A percentile compares a stretch with the other conserved stretches of the same genome.
Evolutionary conservation across 2,888 invertebrate species (phyloP).

Genomic region (Arctia plantaginis): DNA sequence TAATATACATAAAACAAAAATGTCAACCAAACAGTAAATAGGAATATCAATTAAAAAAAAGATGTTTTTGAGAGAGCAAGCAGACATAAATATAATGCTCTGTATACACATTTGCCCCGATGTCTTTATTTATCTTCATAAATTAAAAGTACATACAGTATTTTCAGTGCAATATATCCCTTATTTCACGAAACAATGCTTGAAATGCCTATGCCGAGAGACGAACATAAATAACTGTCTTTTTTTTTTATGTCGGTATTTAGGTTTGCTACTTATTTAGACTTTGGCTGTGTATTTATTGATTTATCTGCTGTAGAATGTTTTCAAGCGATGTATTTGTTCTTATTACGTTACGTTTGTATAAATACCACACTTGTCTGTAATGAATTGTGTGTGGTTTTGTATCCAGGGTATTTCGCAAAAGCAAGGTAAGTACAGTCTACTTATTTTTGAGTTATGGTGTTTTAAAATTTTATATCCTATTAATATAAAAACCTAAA

Average conservation of each 20-base stretch:
- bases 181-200: slow-evolving; percentile 49
- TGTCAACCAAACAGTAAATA: too few relatives aligned
- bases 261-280: slow-evolving; percentile 45
- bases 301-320: slow-evolving; percentile 40
- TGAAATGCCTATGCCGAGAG: slow-evolving; percentile 35
- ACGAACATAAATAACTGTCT: slow-evolving; percentile 45
- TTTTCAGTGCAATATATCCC: slow-evolving; percentile 27
- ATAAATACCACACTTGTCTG: not conserved
- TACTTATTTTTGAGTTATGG: too few relatives aligned
- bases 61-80: not conserved
- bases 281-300: slow-evolving; percentile 45
- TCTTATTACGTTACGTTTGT: not conserved
- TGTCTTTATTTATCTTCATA: not conserved
- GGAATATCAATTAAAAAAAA: not conserved
- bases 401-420: not conserved
- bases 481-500: too few relatives aligned
- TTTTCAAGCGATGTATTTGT: slow-evolving; percentile 9
- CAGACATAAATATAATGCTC: not conserved
- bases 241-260: slow-evolving; percentile 47
- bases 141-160: slow-evolving; percentile 3
- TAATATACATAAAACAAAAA: too few relatives aligned
- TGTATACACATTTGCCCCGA: not conserved
- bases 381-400: not conserved
- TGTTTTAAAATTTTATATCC: too few relatives aligned
- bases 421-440: too few relatives aligned